Percentiles rank a stretch among this genome's conserved stretches.
Evolutionary conservation across 2,888 invertebrate species (phyloP).

Genomic region (Agrochola lota): DNA sequence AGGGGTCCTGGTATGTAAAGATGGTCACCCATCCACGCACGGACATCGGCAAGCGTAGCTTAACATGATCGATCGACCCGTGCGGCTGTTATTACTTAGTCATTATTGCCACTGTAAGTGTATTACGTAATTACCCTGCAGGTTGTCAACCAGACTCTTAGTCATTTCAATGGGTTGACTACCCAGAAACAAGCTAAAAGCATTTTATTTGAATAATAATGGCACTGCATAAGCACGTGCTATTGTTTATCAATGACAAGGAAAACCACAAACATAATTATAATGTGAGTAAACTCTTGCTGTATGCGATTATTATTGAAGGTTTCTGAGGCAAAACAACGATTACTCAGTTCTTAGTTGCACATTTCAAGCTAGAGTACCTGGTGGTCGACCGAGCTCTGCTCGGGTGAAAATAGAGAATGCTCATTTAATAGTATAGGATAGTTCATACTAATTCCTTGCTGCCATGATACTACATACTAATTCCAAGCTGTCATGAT

Average conservation of each 20-base stretch:
- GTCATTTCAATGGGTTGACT: not conserved
- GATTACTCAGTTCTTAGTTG: not conserved
- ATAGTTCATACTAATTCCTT: too few species aligned
- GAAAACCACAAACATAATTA: conserved; percentile 40
- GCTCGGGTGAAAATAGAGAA: too few species aligned
- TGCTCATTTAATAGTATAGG: too few species aligned
- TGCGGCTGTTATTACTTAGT: too few species aligned
- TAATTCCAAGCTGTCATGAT: too few species aligned
- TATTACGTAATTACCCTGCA: not conserved
- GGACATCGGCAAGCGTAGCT: too few species aligned
- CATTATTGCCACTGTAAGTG: not conserved
- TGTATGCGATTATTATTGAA: not conserved
- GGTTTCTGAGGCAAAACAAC: not conserved
- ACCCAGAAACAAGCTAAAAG: not conserved
- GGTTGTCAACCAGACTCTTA: not conserved
- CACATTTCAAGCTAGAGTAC: not conserved
- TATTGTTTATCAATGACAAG: conserved; percentile 22
- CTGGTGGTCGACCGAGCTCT: too few species aligned
- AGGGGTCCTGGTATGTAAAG: too few species aligned
- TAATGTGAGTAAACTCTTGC: not conserved
- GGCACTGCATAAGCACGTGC: conserved; percentile 10
- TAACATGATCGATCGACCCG: too few species aligned
- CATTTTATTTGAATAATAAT: not conserved
- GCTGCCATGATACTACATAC: too few species aligned
- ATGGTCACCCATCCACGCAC: too few species aligned